Conservation (phyloP, 2,888 invertebrate genomes). For the Apodemia duryi region DNA sequence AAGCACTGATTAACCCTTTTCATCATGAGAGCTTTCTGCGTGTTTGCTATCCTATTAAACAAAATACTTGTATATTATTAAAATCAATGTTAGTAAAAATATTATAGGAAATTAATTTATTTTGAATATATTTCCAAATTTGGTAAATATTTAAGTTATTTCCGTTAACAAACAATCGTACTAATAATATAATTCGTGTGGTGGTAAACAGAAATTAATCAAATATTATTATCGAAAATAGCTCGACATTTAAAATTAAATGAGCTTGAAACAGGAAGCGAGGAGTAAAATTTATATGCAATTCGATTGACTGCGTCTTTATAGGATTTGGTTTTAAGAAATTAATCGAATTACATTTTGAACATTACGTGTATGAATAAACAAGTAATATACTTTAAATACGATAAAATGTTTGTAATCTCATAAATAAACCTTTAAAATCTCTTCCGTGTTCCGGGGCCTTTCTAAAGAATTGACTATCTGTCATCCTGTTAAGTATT, state of each 20-base stretch:
- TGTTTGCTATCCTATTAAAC: too few species aligned
- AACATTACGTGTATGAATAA: not conserved
- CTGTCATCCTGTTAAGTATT: too few species aligned
- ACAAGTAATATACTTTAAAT: not conserved
- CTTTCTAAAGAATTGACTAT: too few species aligned
- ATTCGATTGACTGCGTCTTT: not conserved
- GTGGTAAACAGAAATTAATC: not conserved
- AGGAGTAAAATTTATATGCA: not conserved
- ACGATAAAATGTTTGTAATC: too few species aligned
- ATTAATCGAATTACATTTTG: not conserved
- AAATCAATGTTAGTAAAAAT: too few species aligned
- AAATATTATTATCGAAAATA: constrained; percentile 1
- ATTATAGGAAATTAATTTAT: too few species aligned
- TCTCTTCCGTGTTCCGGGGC: too few species aligned
- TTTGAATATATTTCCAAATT: not conserved
- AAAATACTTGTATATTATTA: too few species aligned
- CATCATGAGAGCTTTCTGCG: too few species aligned
- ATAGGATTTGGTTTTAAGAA: not conserved
- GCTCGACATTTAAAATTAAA: not conserved
- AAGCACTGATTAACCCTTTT: too few species aligned
- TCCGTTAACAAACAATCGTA: not conserved
- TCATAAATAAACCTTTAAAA: too few species aligned
- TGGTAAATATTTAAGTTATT: not conserved
- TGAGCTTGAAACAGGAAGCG: not conserved
- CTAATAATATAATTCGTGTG: not conserved